Conservation (phyloP, 2,113 vertebrate species). For the Mesembrinibis cayennensis region DNA sequence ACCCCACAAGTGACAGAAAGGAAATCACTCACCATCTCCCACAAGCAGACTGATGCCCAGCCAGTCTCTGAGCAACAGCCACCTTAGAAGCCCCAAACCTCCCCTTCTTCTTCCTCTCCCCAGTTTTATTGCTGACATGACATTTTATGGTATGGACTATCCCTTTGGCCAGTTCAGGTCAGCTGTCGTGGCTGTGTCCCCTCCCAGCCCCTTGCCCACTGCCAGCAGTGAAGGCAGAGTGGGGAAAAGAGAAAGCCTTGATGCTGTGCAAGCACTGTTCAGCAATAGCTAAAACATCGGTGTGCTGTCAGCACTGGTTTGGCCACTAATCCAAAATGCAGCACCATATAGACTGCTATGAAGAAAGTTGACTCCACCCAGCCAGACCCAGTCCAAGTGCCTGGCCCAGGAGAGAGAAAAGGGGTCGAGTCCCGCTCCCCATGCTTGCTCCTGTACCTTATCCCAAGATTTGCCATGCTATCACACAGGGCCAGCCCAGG, state of each 20-base stretch:
- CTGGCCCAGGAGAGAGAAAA: background rate
- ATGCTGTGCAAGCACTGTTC: background rate
- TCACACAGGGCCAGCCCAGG: background rate
- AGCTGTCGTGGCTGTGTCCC: background rate
- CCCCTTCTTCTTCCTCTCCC: background rate
- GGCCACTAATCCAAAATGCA: background rate
- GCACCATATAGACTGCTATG: background rate
- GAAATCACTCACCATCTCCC: background rate
- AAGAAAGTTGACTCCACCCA: background rate
- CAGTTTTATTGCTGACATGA: background rate
- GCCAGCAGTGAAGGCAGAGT: background rate
- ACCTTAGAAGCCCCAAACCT: background rate
- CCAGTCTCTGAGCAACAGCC: background rate
- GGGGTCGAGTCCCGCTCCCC: fast-evolving
- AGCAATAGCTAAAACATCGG: background rate
- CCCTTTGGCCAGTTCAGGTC: background rate
- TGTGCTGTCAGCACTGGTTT: background rate
- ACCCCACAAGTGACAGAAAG: background rate
- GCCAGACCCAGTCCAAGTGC: background rate
- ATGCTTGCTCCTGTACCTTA: background rate
- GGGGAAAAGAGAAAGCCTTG: background rate
- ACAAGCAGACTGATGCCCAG: background rate
- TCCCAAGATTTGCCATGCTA: background rate
- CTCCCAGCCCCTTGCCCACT: background rate
- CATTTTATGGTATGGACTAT: background rate